These are phyloP conservation scores for Diarsia brunnea DNA, from an alignment of 2,888 invertebrate species.

Conservation along the genomic window DNA sequence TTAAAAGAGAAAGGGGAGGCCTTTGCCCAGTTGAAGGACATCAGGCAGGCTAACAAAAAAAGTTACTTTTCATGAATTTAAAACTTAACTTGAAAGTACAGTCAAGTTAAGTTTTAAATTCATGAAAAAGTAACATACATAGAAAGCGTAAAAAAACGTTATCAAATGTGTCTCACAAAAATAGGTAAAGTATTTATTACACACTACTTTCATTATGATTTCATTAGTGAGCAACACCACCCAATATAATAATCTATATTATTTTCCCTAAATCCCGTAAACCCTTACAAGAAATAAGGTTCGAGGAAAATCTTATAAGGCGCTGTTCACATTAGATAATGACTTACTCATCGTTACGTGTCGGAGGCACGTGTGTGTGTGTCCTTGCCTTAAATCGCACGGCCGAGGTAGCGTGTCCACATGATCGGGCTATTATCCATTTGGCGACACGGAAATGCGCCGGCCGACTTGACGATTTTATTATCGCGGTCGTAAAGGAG, in stretches of 20 bases:
- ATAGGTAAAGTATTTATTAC: not conserved
- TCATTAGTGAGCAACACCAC: not conserved
- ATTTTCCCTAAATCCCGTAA: constrained; percentile 15
- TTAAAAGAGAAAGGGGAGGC: not conserved
- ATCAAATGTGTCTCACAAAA: not conserved
- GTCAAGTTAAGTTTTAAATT: no score
- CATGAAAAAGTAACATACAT: no score
- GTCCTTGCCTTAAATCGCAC: constrained; percentile 36
- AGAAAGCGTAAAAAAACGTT: no score
- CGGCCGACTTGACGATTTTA: constrained; percentile 38
- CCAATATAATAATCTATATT: not conserved
- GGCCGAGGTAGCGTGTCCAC: constrained; percentile 34
- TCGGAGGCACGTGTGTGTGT: constrained; percentile 9
- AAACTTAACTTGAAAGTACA: no score
- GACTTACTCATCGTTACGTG: constrained; percentile 46
- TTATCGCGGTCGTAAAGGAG: constrained; percentile 22
- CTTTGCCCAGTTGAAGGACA: not conserved
- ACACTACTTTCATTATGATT: not conserved
- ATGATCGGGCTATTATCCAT: constrained; percentile 52
- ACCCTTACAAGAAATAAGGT: constrained; percentile 18
- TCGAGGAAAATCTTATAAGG: constrained; percentile 42
- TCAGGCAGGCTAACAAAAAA: not conserved
- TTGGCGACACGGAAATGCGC: constrained; percentile 47
- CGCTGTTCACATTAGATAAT: constrained; percentile 33
- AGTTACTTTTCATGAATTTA: not conserved